Percentiles rank a stretch among this genome's conserved stretches.
Evolutionary conservation across 2,797 vertebrate species (phyloP).

Genomic region (Ctenopoma kingsleyae): DNA sequence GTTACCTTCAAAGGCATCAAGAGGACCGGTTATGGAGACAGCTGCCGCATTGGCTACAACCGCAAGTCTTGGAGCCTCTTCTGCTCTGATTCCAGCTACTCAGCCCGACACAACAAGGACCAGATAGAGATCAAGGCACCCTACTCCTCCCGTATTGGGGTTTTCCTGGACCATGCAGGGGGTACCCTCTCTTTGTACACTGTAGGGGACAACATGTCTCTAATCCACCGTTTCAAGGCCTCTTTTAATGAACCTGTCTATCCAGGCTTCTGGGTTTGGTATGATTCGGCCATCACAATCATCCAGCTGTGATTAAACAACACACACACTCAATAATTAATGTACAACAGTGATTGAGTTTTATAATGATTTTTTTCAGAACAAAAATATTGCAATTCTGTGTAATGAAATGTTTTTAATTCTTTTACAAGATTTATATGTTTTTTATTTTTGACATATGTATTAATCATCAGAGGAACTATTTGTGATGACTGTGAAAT

Average conservation of each 20-base stretch:
- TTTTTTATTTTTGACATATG: not conserved
- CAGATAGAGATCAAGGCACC: conserved; percentile 81
- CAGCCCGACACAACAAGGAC: conserved; percentile 87
- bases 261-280: conserved; percentile 89
- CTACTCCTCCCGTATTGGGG: conserved; percentile 86
- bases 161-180: conserved; percentile 85
- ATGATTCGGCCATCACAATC: conserved; percentile 84
- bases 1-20: conserved; percentile 87
- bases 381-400: conserved; percentile 21
- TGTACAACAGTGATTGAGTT: conserved; percentile 21
- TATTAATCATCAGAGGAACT: conserved; percentile 28
- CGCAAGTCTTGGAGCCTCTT: conserved; percentile 89
- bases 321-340: conserved; percentile 21
- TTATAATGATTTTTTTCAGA: not conserved
- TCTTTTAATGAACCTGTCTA: conserved; percentile 85
- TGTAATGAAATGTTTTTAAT: conserved; percentile 4
- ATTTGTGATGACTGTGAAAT: conserved; percentile 38
- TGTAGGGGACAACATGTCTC: conserved; percentile 85
- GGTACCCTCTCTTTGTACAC: conserved; percentile 86
- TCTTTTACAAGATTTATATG: conserved; percentile 1
- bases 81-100: conserved; percentile 88
- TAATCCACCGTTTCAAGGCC: conserved; percentile 87
- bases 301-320: conserved; percentile 68
- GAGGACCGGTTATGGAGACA: conserved; percentile 84
- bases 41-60: conserved; percentile 87